Conservation (phyloP, 2,888 invertebrate species). For the Oligia strigilis region DNA sequence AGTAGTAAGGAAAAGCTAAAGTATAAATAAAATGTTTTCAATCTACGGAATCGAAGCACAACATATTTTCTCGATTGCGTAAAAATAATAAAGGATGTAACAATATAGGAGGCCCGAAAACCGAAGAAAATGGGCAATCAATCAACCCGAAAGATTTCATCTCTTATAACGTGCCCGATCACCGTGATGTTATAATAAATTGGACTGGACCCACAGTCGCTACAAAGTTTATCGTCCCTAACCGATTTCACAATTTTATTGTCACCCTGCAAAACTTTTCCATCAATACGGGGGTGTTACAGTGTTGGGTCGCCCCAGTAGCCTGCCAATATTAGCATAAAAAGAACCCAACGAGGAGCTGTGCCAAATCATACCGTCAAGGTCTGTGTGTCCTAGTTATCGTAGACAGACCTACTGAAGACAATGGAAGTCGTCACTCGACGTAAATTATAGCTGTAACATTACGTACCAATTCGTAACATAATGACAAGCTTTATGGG, state of each 20-base stretch:
- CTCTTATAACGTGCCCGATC: slow-evolving; percentile 68
- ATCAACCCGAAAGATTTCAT: slow-evolving; percentile 73
- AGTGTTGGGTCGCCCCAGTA: slow-evolving; percentile 34
- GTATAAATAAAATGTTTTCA: too few species aligned
- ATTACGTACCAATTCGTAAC: slow-evolving; percentile 15
- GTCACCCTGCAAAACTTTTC: slow-evolving; percentile 54
- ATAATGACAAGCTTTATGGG: slow-evolving; percentile 2
- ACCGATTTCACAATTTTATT: slow-evolving; percentile 59
- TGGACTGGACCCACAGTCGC: slow-evolving; percentile 68
- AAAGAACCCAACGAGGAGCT: slow-evolving; percentile 45
- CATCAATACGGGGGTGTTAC: slow-evolving; percentile 40
- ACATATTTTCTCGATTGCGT: slow-evolving; percentile 33
- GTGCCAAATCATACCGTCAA: slow-evolving; percentile 63
- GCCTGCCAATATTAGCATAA: slow-evolving; percentile 60
- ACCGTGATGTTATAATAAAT: slow-evolving; percentile 74
- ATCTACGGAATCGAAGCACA: slow-evolving; percentile 23
- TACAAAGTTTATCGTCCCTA: slow-evolving; percentile 59
- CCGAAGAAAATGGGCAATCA: slow-evolving; percentile 68
- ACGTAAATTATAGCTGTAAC: slow-evolving; percentile 22
- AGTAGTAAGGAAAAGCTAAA: too few species aligned
- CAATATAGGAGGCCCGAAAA: slow-evolving; percentile 65
- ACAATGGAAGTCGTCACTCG: slow-evolving; percentile 29
- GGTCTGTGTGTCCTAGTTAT: slow-evolving; percentile 58
- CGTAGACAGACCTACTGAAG: slow-evolving; percentile 34
- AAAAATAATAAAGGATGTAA: slow-evolving; percentile 56